Percentiles rank a stretch among this genome's conserved stretches.
phyloP scores from a whole-genome alignment of 2,888 invertebrate genomes.

The Theretra japonica region DNA sequence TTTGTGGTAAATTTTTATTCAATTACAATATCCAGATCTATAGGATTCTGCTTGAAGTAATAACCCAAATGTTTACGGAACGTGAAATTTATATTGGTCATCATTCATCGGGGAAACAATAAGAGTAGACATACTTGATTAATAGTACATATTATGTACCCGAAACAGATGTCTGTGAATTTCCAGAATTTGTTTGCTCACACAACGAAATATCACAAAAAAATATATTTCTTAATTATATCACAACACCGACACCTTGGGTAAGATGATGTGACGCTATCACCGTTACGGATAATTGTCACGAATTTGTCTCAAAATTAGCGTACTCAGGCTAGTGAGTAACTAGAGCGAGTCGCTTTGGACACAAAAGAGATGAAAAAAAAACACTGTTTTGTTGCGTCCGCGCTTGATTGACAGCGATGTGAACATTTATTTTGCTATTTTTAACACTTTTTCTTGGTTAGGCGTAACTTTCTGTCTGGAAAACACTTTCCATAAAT shows the following conservation, averaged over 20 bases:
- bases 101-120: too few species aligned
- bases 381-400: slow-evolving; percentile 53
- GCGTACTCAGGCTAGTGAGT: slow-evolving; percentile 52
- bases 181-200: neutral
- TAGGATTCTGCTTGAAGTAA: too few species aligned
- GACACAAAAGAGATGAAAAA: slow-evolving; percentile 49
- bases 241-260: slow-evolving; percentile 30
- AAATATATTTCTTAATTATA: slow-evolving; percentile 26
- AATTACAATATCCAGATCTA: too few species aligned
- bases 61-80: too few species aligned
- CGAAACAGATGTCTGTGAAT: neutral
- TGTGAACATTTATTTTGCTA: slow-evolving; percentile 53
- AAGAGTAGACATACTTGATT: too few species aligned
- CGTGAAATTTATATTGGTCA: too few species aligned
- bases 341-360: slow-evolving; percentile 63
- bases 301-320: slow-evolving; percentile 59
- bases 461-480: slow-evolving; percentile 54
- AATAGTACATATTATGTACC: neutral
- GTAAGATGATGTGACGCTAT: slow-evolving; percentile 41
- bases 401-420: slow-evolving; percentile 54
- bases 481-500: slow-evolving; percentile 65
- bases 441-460: slow-evolving; percentile 55
- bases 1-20: too few species aligned
- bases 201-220: slow-evolving; percentile 26
- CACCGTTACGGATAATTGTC: slow-evolving; percentile 54